Conservation (phyloP, 2,888 invertebrate species). For the Drosophila phalerata region DNA sequence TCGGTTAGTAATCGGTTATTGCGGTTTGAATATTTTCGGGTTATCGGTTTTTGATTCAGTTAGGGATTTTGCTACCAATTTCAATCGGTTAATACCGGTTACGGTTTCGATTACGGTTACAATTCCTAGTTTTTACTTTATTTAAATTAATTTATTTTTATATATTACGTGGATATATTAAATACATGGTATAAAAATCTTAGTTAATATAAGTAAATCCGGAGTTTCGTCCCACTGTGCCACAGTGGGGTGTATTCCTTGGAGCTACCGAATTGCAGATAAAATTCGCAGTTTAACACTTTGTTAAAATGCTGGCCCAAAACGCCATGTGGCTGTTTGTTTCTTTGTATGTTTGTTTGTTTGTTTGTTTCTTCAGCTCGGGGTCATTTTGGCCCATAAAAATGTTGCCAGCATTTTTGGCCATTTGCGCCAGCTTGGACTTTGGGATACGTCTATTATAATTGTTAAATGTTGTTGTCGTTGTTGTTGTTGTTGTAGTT, state of each 20-base stretch:
- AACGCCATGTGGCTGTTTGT: conserved; percentile 65
- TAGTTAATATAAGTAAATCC: not conserved
- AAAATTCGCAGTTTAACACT: conserved; percentile 82
- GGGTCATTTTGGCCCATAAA: conserved; percentile 64
- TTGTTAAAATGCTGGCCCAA: conserved; percentile 78
- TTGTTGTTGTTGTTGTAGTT: conserved; percentile 3
- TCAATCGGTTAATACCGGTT: no score
- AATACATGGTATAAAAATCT: not conserved
- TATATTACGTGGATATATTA: no score
- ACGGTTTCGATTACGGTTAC: no score
- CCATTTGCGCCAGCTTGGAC: conserved; percentile 33
- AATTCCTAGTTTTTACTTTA: no score
- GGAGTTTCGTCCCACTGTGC: not conserved
- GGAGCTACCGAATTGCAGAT: conserved; percentile 79
- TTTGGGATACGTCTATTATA: conserved; percentile 23
- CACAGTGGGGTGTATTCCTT: conserved; percentile 57
- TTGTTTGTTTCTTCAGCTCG: not conserved
- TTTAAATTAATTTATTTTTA: no score
- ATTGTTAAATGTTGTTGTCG: conserved; percentile 9
- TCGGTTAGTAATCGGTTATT: no score
- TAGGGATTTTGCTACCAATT: no score
- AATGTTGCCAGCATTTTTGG: conserved; percentile 65
- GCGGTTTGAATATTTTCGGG: no score
- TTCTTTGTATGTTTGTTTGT: conserved; percentile 7
- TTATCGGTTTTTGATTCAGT: no score